Conservation (phyloP, 2,888 invertebrate genomes). For the Phortica okadai region DNA sequence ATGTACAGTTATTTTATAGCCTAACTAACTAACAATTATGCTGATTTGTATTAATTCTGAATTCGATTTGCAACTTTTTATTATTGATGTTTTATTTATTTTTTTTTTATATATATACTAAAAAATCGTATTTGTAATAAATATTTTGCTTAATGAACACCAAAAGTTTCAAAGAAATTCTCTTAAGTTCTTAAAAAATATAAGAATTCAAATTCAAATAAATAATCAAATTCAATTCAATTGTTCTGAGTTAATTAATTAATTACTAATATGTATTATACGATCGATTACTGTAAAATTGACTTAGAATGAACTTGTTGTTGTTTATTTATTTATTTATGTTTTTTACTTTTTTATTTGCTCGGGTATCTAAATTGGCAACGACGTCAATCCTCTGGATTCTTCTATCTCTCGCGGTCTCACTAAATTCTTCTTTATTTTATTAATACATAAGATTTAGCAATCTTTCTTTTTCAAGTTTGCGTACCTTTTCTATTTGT, state of each 20-base stretch:
- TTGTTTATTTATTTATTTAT: conserved; percentile 34
- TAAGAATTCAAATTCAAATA: not conserved
- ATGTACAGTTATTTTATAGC: conserved; percentile 52
- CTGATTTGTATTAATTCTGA: not conserved
- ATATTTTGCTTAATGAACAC: conserved; percentile 41
- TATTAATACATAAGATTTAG: no score
- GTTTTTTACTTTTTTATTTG: no score
- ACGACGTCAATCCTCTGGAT: not conserved
- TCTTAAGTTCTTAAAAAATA: not conserved
- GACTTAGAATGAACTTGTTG: conserved; percentile 31
- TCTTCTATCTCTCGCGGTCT: no score
- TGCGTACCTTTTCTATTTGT: no score
- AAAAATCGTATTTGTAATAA: conserved; percentile 39
- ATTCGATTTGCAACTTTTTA: conserved; percentile 30
- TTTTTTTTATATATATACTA: conserved; percentile 30
- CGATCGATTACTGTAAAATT: conserved; percentile 3
- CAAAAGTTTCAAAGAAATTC: conserved; percentile 23
- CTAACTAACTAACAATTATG: conserved; percentile 20
- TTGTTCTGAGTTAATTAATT: not conserved
- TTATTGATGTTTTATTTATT: conserved; percentile 36
- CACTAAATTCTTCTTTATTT: no score
- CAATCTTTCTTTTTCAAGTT: no score
- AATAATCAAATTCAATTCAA: not conserved
- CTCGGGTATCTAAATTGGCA: not conserved
- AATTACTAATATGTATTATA: not conserved